Evolutionary conservation across 2,797 vertebrate genomes (phyloP), one percentile per base, ranked within the genome.

Genomic region (Delichon dasypus): DNA sequence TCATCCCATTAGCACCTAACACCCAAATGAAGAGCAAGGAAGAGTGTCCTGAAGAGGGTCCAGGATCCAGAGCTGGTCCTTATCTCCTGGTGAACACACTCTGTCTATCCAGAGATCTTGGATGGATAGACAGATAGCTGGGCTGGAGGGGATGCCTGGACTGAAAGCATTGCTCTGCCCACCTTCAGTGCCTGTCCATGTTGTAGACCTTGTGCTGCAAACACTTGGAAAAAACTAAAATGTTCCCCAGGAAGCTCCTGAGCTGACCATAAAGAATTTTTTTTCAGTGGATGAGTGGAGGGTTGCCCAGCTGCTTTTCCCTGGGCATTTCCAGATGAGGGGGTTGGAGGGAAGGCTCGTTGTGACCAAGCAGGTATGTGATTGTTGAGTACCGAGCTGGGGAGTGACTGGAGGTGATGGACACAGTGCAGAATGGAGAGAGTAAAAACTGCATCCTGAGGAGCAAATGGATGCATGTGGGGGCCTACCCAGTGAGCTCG

Each of bases 401-500:
- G 30, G 55, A 38, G 8, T 50, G 55, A n/a, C 42, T 61, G 51
- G 26, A 73, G 34, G 36, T 44, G 54, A 26, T 17, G 38, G 65
- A 14, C 26, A 14, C 22, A 18, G 32, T 15, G 13, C 27, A 65
- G 34, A 25, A 36, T 57, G 66, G 44, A 77, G 22, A 57, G 29
- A 65, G 16, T 22, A 7, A 9, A 70, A 81, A 34, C 9, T 73
- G 32, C 36, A 13, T 61, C 51, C 70, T 47, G 44, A 47, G 53
- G 47, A 74, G 23, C 11, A 70, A 47, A 68, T 9, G 15, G 21
- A 19, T n/a, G 25, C 57, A 53, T 34, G 3, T 34, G 23, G 30
- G 17, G 9, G 12, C 16, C 44, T 58, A 20, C 15, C 7, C 44
- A 45, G 38, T 21, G 40, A 68, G 30, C 51, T n/a, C 0, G 0